phyloP scores from a whole-genome alignment of 2,888 invertebrate genomes.

The Himalopsyche anomala region DNA sequence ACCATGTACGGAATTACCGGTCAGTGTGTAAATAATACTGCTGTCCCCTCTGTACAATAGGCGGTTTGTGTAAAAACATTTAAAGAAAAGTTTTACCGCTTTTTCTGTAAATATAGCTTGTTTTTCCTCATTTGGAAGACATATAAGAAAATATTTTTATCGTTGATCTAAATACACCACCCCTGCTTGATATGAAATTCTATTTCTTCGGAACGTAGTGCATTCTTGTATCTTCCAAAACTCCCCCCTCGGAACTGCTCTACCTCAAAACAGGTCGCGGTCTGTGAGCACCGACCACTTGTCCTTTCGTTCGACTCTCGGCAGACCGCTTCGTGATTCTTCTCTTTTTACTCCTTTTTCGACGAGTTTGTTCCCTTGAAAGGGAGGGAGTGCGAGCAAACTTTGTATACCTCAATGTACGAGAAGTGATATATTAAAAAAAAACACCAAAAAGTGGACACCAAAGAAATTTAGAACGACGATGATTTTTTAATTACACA shows the following conservation, averaged over 20 bases:
- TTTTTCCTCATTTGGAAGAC: too few species aligned
- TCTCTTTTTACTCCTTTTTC: constrained; percentile 11
- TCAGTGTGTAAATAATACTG: too few species aligned
- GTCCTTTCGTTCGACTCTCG: constrained; percentile 39
- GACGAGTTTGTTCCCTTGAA: constrained; percentile 35
- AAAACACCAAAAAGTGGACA: too few species aligned
- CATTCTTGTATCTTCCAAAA: constrained; percentile 28
- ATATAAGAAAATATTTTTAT: too few species aligned
- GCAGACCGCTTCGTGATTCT: constrained; percentile 36
- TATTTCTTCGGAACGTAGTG: constrained; percentile 23
- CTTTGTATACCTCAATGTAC: neutral
- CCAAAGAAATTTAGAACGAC: too few species aligned
- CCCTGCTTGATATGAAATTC: constrained; percentile 1
- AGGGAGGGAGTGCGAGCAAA: constrained; percentile 33
- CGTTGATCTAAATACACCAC: neutral
- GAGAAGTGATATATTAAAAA: neutral
- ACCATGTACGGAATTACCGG: too few species aligned
- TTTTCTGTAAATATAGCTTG: too few species aligned
- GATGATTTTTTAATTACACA: too few species aligned
- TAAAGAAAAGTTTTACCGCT: too few species aligned
- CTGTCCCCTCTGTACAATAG: too few species aligned
- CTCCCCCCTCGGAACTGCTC: neutral
- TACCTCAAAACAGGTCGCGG: constrained; percentile 20
- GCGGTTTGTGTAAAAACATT: too few species aligned
- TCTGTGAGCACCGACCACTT: constrained; percentile 32